A percentile compares a stretch with the other conserved stretches of the same genome.
phyloP scores from a whole-genome alignment of 2,113 vertebrate genomes.

The Budorcas taxicolor region DNA sequence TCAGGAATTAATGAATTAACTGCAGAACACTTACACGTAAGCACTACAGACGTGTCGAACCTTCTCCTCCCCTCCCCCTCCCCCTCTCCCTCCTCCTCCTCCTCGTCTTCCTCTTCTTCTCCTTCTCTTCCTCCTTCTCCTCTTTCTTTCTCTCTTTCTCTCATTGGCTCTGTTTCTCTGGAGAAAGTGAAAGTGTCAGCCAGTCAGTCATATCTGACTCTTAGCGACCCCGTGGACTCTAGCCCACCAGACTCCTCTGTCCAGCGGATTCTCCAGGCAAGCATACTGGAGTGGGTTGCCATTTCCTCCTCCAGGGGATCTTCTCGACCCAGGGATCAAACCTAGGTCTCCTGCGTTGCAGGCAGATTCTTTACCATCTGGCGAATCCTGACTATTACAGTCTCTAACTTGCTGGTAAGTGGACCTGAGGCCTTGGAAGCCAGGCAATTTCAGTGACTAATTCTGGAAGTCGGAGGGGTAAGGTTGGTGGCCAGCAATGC shows the following conservation, averaged over 20 bases:
- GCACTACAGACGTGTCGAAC: neutral
- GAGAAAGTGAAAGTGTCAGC: neutral
- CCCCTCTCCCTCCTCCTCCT: accelerated
- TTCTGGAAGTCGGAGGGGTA: neutral
- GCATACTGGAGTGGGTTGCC: neutral
- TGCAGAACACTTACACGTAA: neutral
- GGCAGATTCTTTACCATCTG: neutral
- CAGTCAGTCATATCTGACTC: neutral
- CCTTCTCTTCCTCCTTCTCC: neutral
- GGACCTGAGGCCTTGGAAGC: neutral
- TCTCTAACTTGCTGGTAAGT: neutral
- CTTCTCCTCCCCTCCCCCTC: neutral
- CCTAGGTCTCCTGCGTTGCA: neutral
- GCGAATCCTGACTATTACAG: neutral
- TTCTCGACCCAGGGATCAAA: neutral
- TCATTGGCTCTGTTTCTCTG: neutral
- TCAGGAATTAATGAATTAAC: neutral
- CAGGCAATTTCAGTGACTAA: neutral
- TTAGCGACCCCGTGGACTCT: neutral
- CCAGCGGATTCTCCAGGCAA: neutral
- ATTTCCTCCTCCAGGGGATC: neutral
- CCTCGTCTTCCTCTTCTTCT: neutral
- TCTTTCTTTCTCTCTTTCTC: neutral
- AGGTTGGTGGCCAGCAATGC: neutral
- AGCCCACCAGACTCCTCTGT: neutral